Conservation (phyloP, 2,797 vertebrate species). For the Semotilus atromaculatus region DNA sequence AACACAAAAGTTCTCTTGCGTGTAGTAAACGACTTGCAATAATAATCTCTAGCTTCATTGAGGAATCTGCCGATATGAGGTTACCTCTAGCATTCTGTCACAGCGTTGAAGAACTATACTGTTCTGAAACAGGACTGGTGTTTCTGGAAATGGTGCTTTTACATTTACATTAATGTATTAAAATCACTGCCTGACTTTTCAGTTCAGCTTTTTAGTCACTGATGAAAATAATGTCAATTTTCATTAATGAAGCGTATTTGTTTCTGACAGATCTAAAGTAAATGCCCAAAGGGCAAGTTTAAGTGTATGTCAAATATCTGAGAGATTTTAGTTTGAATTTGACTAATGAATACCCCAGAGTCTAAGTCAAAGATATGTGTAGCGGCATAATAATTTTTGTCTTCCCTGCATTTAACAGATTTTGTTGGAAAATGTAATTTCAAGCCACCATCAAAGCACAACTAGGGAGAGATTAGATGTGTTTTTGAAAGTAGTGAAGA, state of each 20-base stretch:
- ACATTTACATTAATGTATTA: not conserved
- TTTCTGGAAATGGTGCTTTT: conserved; percentile 2
- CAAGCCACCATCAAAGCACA: not conserved
- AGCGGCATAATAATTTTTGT: not conserved
- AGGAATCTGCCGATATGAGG: not conserved
- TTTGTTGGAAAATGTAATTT: conserved; percentile 2
- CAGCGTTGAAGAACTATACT: not conserved
- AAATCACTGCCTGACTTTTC: not conserved
- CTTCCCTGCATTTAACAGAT: conserved; percentile 57
- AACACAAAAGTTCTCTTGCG: not conserved
- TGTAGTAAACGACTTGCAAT: not conserved
- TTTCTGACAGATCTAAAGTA: conserved; percentile 9
- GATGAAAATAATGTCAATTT: not conserved
- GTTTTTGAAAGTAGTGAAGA: not conserved
- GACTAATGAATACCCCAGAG: not conserved
- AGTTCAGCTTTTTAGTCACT: not conserved
- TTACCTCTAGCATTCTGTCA: not conserved
- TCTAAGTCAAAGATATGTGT: conserved; percentile 33
- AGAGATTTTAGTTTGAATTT: conserved; percentile 11
- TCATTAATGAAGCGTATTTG: not conserved
- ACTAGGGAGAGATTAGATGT: not conserved
- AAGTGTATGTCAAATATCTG: conserved; percentile 12
- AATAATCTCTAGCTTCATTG: not conserved
- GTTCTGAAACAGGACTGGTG: not conserved
- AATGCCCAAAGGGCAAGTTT: conserved; percentile 16